Evolutionary conservation across 2,888 invertebrate species (phyloP), one percentile per base, ranked within the genome.

Genomic region (Dynastes maya): DNA sequence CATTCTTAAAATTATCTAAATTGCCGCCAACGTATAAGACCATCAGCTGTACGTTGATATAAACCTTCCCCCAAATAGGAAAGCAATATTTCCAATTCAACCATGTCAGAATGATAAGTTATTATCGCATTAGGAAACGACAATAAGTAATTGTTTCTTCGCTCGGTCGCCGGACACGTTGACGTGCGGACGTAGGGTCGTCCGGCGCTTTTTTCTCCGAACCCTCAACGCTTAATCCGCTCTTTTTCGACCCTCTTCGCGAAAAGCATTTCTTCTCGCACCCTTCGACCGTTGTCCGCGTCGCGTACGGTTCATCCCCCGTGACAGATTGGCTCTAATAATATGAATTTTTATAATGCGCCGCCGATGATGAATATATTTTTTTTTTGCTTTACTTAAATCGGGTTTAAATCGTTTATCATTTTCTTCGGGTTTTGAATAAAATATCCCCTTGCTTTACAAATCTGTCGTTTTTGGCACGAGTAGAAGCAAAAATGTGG

Each of bases 131-230:
- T 77, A 81, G 80, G 53, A 80, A 79, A 77, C 79, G 82, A 82
- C 82, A 82, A 81, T 82, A 82, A 82, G 82, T 82, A 82, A 82
- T 82, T 82, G 80, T 80, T 79, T 79, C 78, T 77, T 81, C 55
- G 77, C 70, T 63, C 71, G 78, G 58, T 77, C 74, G 72, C 64
- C 70, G 78, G 76, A 72, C 78, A 79, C 71, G 79, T 77, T 80
- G 81, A 80, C 81, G 78, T 81, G 80, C 77, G 81, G 81, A 81
- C 80, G 76, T 78, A 71, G 76, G 79, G 65, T 45, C 45, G 79
- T 76, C 79, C 80, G 76, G 55, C n/a, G 40, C 27, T 58, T 79
- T 80, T 79, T 80, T 72, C 65, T 67, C 45, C 77, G 63, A 74
- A 77, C 80, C 61, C 67, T 61, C 55, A 16, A 40, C 63, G 27